Percentiles rank a stretch among this genome's conserved stretches.
Evolutionary conservation across 2,797 vertebrate species (phyloP).

Genomic region (Chrysolophus pictus): DNA sequence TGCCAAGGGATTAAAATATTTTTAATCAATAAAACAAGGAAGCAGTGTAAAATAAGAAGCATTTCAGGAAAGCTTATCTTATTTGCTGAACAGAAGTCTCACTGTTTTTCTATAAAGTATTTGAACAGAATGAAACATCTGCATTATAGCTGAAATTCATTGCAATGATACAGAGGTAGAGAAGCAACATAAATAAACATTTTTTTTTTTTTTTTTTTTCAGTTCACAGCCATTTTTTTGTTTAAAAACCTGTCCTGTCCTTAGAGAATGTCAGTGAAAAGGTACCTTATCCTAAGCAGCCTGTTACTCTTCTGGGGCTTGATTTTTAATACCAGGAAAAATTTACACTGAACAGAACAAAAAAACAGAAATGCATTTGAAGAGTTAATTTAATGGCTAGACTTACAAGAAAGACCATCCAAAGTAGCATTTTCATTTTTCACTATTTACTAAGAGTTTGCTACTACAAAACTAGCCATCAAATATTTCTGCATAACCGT

Average conservation of each 20-base stretch:
- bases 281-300: neutral
- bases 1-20: conserved; percentile 1
- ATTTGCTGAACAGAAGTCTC: neutral
- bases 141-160: neutral
- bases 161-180: neutral
- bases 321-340: neutral
- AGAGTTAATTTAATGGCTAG: conserved; percentile 42
- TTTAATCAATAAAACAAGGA: neutral
- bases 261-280: conserved; percentile 19
- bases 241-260: conserved; percentile 27
- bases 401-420: conserved; percentile 28
- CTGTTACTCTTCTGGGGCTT: neutral
- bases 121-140: neutral
- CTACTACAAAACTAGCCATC: neutral
- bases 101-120: neutral
- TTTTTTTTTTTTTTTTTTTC: neutral
- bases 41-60: neutral
- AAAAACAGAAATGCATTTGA: conserved; percentile 60
- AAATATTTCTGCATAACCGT: neutral
- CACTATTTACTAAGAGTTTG: neutral
- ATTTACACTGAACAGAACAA: conserved; percentile 16
- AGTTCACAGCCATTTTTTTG: neutral
- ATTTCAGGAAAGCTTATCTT: neutral
- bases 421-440: neutral
- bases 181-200: conserved; percentile 10